Evolutionary conservation across 2,888 invertebrate species (phyloP).

Genomic region (Cheiracanthium punctorium): DNA sequence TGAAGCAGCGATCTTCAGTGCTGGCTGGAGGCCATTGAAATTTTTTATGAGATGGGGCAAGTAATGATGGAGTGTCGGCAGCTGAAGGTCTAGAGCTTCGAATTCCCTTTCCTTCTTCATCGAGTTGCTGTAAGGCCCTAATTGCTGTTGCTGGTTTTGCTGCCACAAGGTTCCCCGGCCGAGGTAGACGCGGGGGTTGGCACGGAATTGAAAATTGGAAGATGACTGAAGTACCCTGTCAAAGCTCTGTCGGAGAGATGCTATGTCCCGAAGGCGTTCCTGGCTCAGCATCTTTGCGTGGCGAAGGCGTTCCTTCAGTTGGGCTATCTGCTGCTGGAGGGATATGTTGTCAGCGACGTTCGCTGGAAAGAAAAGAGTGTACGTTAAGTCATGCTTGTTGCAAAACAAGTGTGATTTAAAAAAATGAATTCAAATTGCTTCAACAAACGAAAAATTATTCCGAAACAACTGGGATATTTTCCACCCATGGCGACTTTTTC

Average conservation of each 20-base stretch:
- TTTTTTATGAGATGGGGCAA: conserved; percentile 90
- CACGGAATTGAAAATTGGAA: background rate
- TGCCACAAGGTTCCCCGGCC: conserved; percentile 56
- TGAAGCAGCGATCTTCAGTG: conserved; percentile 85
- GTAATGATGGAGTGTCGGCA: conserved; percentile 89
- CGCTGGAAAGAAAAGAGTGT: conserved; percentile 14
- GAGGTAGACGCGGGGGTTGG: conserved; percentile 41
- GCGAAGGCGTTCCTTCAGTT: conserved; percentile 70
- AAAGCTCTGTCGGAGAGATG: conserved; percentile 64
- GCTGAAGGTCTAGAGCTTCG: conserved; percentile 78
- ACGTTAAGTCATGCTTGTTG: too few relatives aligned
- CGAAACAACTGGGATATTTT: too few relatives aligned
- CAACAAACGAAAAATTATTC: too few relatives aligned
- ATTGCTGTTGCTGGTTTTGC: conserved; percentile 39
- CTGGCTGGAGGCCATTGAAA: conserved; percentile 85
- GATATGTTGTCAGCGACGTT: conserved; percentile 56
- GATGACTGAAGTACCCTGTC: conserved; percentile 52
- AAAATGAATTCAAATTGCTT: too few relatives aligned
- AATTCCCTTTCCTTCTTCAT: conserved; percentile 18
- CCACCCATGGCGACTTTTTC: too few relatives aligned
- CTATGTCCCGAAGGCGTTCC: conserved; percentile 70
- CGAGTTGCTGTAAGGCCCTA: background rate
- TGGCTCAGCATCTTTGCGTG: conserved; percentile 71
- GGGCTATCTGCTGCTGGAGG: conserved; percentile 68
- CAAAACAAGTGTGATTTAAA: background rate